Percentiles rank a stretch among this genome's conserved stretches.
These are phyloP conservation scores for Hafferia zeledoni DNA, from an alignment of 2,797 vertebrate genomes.

Conservation along the genomic window DNA sequence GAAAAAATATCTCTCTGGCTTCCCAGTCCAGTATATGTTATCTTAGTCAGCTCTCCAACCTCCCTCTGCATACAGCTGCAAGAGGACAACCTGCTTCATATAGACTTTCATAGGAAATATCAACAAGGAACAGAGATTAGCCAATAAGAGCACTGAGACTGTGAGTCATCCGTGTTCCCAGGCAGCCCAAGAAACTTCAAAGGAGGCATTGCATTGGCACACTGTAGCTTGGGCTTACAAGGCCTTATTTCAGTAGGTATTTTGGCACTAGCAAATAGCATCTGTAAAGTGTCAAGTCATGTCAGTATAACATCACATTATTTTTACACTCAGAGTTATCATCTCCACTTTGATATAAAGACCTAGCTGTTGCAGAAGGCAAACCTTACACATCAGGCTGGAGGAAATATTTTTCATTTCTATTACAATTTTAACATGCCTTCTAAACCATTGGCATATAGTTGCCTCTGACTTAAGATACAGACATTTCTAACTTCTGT, in stretches of 20 bases:
- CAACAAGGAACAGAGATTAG: not conserved
- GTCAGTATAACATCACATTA: not conserved
- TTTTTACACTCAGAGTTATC: not conserved
- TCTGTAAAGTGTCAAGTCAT: not conserved
- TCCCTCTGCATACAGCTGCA: not conserved
- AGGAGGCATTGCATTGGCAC: not conserved
- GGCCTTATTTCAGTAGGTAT: not conserved
- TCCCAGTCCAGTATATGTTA: not conserved
- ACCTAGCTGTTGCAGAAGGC: not conserved
- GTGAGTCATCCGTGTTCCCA: not conserved
- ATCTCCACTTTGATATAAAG: not conserved
- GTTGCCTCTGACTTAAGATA: not conserved
- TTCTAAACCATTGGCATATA: not conserved
- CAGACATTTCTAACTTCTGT: not conserved
- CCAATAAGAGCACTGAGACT: not conserved
- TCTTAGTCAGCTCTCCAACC: not conserved
- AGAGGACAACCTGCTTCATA: not conserved
- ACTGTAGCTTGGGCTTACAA: not conserved
- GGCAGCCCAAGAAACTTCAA: not conserved
- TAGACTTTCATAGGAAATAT: not conserved
- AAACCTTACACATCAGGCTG: not conserved
- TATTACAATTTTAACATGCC: not conserved
- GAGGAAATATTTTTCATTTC: accelerated
- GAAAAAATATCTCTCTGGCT: not conserved
- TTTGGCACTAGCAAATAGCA: not conserved